Evolutionary conservation across 1,140 invertebrate species (phyloP), one percentile per base, ranked within the genome.

Genomic region (Lordiphosa clarofinis): DNA sequence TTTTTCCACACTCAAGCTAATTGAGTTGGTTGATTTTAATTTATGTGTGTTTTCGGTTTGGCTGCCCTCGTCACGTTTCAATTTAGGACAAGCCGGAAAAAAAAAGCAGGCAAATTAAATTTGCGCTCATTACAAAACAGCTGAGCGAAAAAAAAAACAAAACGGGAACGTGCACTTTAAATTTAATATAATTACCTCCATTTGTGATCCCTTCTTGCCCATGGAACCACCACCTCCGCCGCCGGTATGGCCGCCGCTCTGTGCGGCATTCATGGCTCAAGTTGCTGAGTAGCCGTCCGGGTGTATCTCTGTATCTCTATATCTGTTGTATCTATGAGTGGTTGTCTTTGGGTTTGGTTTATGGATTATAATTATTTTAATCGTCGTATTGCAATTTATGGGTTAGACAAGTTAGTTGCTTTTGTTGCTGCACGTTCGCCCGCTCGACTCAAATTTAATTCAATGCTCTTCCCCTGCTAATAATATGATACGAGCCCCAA

Each of bases 211-310:
- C 70, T 90, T 90, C 62, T 90, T 90, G 66, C 88, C 79, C 64
- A 88, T 88, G 38, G 78, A 86, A 43, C 88, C 88, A 54, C 88
- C 86, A 43, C 74, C 88, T 61, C 88, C 88, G 63, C 88, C 86
- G 47, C 74, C 74, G 42, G 89, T 87, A 52, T 88, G 87, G 47
- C 90, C 89, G 49, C 89, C 89, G 73, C 89, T 90, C 57, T 90
- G 89, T 73, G 90, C 89, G 58, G 89, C 90, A 68, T 90, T 90
- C 90, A 90, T 90, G 52, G 50, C 57, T 55, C 24, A 38, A 15
- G 33, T 28, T 46, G 19, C 33, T 31, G 50, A 46, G 56, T 13
- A 58, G 24, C 54, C 63, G 55, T 53, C 48, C 39, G 39, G n/a
- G 31, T n/a, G n/a, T n/a, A n/a, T n/a, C n/a, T n/a, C n/a, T 49